Evolutionary conservation across 2,113 vertebrate genomes (phyloP), one percentile per base, ranked within the genome.

Genomic region (Talpa occidentalis): DNA sequence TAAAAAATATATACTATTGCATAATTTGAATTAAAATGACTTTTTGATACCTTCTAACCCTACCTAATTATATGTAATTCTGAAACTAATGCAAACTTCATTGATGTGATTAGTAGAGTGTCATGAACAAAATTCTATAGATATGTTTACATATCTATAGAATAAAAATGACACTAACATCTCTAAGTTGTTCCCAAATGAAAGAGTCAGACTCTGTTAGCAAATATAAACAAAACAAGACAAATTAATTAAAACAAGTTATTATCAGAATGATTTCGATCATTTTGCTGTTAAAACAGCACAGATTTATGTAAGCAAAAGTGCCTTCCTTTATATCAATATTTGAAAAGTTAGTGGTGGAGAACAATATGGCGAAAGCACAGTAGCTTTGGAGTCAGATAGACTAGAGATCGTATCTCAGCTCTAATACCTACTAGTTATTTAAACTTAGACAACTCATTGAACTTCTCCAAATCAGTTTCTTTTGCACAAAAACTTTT

Each of bases 1-100:
- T 59, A 88, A 93, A 81, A 60, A 66, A 90, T 74, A 62, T 60
- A 30, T 44, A 26, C 67, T 16, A 49, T n/a, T 54, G 9, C 9
- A 30, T 59, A 78, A 69, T 72, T 79, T 91, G 60, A 90, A 84
- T 67, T 35, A 49, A 94, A 93, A 85, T 42, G 22, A 77, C 28
- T 84, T 88, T 94, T 91, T 88, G 42, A 44, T 11, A 56, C 28
- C 4, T 60, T 78, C n/a, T 11, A 42, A 30, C 52, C 24, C 88
- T 81, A 42, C 24, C 37, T 88, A 59, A 90, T 81, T 44, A 78
- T 35, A 60, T 24, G 1, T 85, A 90, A 88, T 88, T 84, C 81
- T 72, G 24, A 81, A 94, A 70, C 28, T 16, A 59, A 49, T 21
- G 47, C 6, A 11, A 26, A 44, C 12, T 67, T 70, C 30, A 72